A percentile compares a stretch with the other conserved stretches of the same genome.
Evolutionary conservation across 2,888 invertebrate species (phyloP).

Genomic region (Meandrusa payeni): DNA sequence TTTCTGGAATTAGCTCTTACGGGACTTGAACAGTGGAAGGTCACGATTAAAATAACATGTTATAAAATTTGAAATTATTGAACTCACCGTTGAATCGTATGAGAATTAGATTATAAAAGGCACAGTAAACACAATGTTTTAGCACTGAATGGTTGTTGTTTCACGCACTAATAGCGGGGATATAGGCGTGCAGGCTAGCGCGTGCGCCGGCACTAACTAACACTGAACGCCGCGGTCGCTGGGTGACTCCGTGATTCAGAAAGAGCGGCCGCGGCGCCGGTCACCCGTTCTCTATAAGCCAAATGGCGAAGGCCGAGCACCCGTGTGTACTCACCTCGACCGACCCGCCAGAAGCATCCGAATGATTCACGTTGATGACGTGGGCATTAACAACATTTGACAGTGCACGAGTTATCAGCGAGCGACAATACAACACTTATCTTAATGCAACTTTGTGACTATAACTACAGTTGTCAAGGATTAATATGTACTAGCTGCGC

Average conservation of each 20-base stretch:
- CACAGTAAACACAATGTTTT: slow-evolving; percentile 35
- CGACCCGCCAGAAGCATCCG: slow-evolving; percentile 26
- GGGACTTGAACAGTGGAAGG: slow-evolving; percentile 1
- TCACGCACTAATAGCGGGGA: slow-evolving; percentile 62
- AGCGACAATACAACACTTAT: slow-evolving; percentile 22
- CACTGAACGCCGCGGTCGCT: slow-evolving; percentile 30
- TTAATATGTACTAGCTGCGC: no score
- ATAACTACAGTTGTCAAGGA: no score
- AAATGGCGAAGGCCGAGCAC: slow-evolving; percentile 40
- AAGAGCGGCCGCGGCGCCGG: slow-evolving; percentile 45
- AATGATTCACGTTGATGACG: slow-evolving; percentile 54
- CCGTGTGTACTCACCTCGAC: slow-evolving; percentile 34
- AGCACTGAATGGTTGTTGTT: slow-evolving; percentile 52
- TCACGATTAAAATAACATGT: background rate
- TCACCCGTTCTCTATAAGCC: slow-evolving; percentile 54
- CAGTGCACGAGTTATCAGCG: slow-evolving; percentile 25
- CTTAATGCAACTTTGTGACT: no score
- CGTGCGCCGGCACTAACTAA: slow-evolving; percentile 56
- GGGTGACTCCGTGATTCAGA: slow-evolving; percentile 65
- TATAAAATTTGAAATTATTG: background rate
- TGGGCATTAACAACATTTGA: slow-evolving; percentile 32
- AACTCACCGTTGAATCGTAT: slow-evolving; percentile 9
- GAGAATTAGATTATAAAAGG: background rate
- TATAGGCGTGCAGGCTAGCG: slow-evolving; percentile 61
- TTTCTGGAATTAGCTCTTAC: slow-evolving; percentile 10